phyloP scores from a whole-genome alignment of 2,113 vertebrate species.

The Tupaia tana region DNA sequence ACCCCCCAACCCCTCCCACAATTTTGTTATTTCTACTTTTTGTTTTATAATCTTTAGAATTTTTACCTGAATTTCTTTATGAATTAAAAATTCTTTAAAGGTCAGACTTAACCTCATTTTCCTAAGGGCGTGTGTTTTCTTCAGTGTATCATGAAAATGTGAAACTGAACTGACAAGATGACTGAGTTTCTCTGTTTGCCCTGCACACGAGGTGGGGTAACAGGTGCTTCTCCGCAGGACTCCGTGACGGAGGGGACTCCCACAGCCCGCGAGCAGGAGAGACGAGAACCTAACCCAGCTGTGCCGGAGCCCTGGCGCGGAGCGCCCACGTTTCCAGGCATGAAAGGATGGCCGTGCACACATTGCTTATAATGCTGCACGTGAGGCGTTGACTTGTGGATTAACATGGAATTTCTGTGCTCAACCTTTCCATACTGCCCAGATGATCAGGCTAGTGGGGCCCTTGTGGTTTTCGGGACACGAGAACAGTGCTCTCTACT shows the following conservation, averaged over 20 bases:
- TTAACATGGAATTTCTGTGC: constrained; percentile 32
- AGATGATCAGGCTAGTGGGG: constrained; percentile 58
- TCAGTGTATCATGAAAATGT: background rate
- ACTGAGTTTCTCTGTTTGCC: background rate
- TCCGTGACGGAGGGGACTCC: no score
- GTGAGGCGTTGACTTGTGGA: constrained; percentile 16
- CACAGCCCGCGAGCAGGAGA: background rate
- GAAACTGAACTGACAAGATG: background rate
- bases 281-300: background rate
- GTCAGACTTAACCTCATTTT: background rate
- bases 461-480: constrained; percentile 56
- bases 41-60: background rate
- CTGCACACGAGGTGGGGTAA: background rate
- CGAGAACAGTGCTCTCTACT: constrained; percentile 55
- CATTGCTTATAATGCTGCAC: background rate
- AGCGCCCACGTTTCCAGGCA: no score
- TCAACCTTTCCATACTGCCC: constrained; percentile 48
- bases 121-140: background rate
- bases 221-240: background rate
- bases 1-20: background rate
- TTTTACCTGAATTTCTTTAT: background rate
- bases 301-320: no score
- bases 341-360: background rate
- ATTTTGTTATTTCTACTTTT: background rate
- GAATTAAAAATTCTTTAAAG: background rate